Conservation (phyloP, 2,888 invertebrate genomes). For the Osmoderma eremita region DNA sequence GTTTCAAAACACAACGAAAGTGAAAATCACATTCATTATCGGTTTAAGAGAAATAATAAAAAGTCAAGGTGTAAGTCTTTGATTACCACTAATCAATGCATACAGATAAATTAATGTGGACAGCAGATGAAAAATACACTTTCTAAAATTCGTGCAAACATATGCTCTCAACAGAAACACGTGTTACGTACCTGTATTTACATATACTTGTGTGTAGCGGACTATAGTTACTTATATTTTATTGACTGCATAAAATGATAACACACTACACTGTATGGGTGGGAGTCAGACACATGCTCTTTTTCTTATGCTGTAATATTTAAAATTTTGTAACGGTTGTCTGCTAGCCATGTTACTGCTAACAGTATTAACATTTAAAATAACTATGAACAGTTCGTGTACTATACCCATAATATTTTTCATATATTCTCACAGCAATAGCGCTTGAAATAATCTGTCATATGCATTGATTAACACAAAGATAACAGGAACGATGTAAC, state of each 20-base stretch:
- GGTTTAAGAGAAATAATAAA: not conserved
- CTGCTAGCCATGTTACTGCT: no score
- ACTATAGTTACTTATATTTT: conserved; percentile 16
- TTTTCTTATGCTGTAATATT: no score
- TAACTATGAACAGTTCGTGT: no score
- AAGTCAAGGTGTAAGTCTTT: conserved; percentile 19
- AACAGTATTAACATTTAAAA: no score
- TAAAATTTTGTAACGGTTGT: no score
- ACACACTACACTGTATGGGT: not conserved
- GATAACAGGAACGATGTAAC: no score
- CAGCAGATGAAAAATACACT: conserved; percentile 25
- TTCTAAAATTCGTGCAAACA: conserved; percentile 33
- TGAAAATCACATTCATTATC: not conserved
- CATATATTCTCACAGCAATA: no score
- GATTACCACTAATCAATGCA: conserved; percentile 19
- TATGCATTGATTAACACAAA: no score
- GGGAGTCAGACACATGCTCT: no score
- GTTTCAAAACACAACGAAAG: no score
- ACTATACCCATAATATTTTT: no score
- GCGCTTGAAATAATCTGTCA: no score
- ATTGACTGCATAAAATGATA: conserved; percentile 16
- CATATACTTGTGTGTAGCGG: not conserved
- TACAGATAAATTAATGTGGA: not conserved
- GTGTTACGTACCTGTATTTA: conserved; percentile 8
- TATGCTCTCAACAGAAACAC: conserved; percentile 6